Percentiles rank a stretch among this genome's conserved stretches.
Evolutionary conservation across 2,113 vertebrate species (phyloP).

Genomic region (cat (Felis catus)): DNA sequence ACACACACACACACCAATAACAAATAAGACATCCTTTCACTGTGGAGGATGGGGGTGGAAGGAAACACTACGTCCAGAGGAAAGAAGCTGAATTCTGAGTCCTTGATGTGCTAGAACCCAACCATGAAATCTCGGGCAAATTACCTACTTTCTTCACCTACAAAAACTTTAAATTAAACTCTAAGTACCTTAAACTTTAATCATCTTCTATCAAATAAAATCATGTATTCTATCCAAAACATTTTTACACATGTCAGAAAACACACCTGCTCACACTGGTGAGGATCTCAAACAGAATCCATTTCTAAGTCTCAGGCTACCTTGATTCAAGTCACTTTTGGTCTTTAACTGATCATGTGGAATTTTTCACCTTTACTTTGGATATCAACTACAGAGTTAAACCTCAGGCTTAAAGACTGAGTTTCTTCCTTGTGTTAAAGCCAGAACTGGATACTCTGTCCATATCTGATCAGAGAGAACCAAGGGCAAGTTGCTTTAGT

Average conservation of each 20-base stretch:
- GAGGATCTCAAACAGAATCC: neutral
- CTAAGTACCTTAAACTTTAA: conserved; percentile 7
- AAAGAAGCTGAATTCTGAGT: conserved; percentile 1
- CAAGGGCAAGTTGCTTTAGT: conserved; percentile 58
- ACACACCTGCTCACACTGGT: neutral
- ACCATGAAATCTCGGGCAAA: neutral
- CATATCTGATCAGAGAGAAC: conserved; percentile 56
- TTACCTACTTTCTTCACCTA: neutral
- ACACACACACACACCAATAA: neutral
- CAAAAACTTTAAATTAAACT: conserved; percentile 29
- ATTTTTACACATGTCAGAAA: neutral
- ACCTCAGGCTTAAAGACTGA: conserved; percentile 40
- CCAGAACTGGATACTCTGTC: conserved; percentile 55
- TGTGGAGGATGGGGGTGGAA: neutral
- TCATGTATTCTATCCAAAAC: conserved; percentile 40
- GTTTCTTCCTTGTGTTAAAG: conserved; percentile 46
- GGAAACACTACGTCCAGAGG: neutral
- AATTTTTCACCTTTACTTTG: conserved; percentile 43
- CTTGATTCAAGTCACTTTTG: neutral
- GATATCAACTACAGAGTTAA: conserved; percentile 37
- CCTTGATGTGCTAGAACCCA: conserved; percentile 18
- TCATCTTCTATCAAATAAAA: conserved; percentile 4
- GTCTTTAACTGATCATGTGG: neutral
- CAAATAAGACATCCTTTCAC: conserved; percentile 23
- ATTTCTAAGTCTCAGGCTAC: conserved; percentile 41